Evolutionary conservation across 1,140 invertebrate genomes (phyloP), one percentile per base, ranked within the genome.

Genomic region (Lineus longissimus): DNA sequence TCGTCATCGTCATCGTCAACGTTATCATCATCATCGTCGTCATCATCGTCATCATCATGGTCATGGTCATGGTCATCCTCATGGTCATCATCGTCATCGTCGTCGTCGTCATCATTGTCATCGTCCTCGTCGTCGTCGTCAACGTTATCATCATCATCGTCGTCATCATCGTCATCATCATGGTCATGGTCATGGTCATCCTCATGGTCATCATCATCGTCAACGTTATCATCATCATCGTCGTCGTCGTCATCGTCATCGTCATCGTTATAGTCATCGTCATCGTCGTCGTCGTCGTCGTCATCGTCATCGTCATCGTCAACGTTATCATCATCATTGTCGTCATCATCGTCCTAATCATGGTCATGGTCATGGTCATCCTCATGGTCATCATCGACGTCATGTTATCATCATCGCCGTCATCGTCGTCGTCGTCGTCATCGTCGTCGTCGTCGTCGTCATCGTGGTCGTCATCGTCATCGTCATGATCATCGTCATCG

Each of bases 381-480:
- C n/a, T n/a, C n/a, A n/a, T n/a, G n/a, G n/a, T n/a, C n/a, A n/a
- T n/a, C n/a, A n/a, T n/a, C n/a, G n/a, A n/a, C n/a, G n/a, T n/a
- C n/a, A n/a, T n/a, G n/a, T n/a, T n/a, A n/a, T n/a, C n/a, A n/a
- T n/a, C n/a, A n/a, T n/a, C n/a, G n/a, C n/a, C n/a, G n/a, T n/a
- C n/a, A n/a, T n/a, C n/a, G n/a, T n/a, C n/a, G n/a, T n/a, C n/a
- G n/a, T n/a, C n/a, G n/a, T n/a, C n/a, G n/a, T n/a, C n/a, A n/a
- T n/a, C n/a, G n/a, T n/a, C n/a, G n/a, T n/a, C n/a, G n/a, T n/a
- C n/a, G n/a, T n/a, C n/a, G n/a, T n/a, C n/a, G n/a, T n/a, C n/a
- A 61, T 61, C 59, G 30, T 61, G n/a, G 55, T 61, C 59, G 55
- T 61, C 59, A 61, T 55, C 59, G 55, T 55, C 59, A 61, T 55